These are phyloP conservation scores for Drosophila falleni DNA, from an alignment of 2,888 invertebrate species.

Conservation along the genomic window DNA sequence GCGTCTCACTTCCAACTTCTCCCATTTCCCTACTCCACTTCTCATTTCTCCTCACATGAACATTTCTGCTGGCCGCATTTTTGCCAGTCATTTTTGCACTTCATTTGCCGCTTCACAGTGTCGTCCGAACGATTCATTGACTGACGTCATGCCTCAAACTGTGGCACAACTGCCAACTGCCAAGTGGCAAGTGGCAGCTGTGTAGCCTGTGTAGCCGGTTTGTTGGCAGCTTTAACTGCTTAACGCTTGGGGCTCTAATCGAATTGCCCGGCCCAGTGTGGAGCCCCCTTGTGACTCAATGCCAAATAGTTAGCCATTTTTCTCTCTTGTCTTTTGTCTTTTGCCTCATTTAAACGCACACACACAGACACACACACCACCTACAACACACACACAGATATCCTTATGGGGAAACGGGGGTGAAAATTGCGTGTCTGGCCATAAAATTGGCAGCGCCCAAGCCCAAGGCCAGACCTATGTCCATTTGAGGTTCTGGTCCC, in stretches of 20 bases:
- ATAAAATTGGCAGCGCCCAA: conserved; percentile 64
- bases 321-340: conserved; percentile 60
- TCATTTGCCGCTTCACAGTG: conserved; percentile 59
- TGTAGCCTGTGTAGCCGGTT: neutral
- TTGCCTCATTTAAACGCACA: conserved; percentile 61
- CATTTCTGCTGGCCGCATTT: conserved; percentile 40
- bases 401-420: conserved; percentile 16
- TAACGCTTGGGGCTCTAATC: conserved; percentile 70
- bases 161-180: conserved; percentile 25
- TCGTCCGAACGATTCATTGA: conserved; percentile 51
- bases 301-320: conserved; percentile 77
- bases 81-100: conserved; percentile 66
- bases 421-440: conserved; percentile 78
- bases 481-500: conserved; percentile 53
- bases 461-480: conserved; percentile 64
- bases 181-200: conserved; percentile 29
- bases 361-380: conserved; percentile 33
- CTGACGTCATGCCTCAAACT: conserved; percentile 58
- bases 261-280: conserved; percentile 54
- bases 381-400: conserved; percentile 15
- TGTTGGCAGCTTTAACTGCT: conserved; percentile 58
- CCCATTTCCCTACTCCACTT: no score
- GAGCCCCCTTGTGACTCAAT: conserved; percentile 65
- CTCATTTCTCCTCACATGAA: conserved; percentile 14
- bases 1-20: conserved; percentile 5